Evolutionary conservation across 2,888 invertebrate genomes (phyloP).

Genomic region (Phlogophora meticulosa): DNA sequence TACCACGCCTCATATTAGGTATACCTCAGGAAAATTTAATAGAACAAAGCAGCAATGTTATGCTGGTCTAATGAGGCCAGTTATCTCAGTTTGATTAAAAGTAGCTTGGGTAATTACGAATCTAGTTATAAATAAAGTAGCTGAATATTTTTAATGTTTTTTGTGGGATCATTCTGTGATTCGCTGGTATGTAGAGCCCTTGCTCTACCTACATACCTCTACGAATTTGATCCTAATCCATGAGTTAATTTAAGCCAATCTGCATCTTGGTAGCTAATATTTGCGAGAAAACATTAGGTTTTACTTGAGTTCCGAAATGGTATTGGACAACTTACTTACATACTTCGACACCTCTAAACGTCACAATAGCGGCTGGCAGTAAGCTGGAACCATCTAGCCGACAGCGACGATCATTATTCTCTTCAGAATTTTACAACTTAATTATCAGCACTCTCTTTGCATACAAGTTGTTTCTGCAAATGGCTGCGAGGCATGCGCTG

Average conservation of each 20-base stretch:
- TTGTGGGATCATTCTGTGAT: conserved; percentile 20
- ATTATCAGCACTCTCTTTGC: conserved; percentile 62
- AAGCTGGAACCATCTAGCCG: conserved; percentile 24
- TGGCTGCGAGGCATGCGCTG: conserved; percentile 54
- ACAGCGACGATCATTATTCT: conserved; percentile 51
- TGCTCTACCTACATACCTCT: conserved; percentile 23
- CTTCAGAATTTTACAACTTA: conserved; percentile 62
- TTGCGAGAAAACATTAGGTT: conserved; percentile 15
- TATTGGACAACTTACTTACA: conserved; percentile 43
- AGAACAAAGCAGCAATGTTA: conserved; percentile 3
- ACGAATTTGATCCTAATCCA: conserved; percentile 26
- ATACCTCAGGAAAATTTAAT: background rate
- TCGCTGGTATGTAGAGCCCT: conserved; percentile 9
- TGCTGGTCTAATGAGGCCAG: conserved; percentile 12
- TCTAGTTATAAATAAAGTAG: conserved; percentile 36
- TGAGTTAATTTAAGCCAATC: conserved; percentile 13
- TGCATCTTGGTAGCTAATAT: conserved; percentile 9
- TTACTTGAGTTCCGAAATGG: conserved; percentile 3
- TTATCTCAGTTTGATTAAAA: conserved; percentile 42
- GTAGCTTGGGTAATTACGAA: conserved; percentile 18
- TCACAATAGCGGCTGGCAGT: conserved; percentile 42
- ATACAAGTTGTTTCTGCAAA: conserved; percentile 62
- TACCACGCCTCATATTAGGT: background rate
- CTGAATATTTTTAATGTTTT: conserved; percentile 27
- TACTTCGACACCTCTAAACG: conserved; percentile 19